These are phyloP conservation scores for Trachemys scripta DNA, from an alignment of 2,113 vertebrate species.

Conservation along the genomic window DNA sequence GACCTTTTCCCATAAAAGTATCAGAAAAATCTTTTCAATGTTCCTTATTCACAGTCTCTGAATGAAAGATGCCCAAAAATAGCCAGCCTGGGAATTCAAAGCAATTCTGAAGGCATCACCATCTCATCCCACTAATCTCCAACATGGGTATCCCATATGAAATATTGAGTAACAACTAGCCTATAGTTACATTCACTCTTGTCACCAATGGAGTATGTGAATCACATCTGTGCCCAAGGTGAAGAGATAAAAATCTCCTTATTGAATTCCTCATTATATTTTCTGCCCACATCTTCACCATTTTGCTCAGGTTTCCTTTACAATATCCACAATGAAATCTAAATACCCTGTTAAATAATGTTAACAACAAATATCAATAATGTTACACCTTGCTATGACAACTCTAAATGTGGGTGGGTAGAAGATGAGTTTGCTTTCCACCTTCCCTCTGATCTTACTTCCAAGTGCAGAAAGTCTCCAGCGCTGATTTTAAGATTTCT, in stretches of 20 bases:
- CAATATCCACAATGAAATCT: background rate
- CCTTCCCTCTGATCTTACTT: slow-evolving; percentile 80
- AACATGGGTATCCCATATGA: background rate
- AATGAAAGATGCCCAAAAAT: background rate
- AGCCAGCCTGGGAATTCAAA: background rate
- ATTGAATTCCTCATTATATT: background rate
- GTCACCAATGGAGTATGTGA: background rate
- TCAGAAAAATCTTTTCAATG: background rate
- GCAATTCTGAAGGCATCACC: background rate
- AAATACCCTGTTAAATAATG: background rate
- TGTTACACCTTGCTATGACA: background rate
- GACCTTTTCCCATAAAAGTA: background rate
- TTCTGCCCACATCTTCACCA: background rate
- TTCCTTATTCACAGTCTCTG: background rate
- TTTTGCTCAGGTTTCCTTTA: background rate
- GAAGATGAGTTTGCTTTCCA: background rate
- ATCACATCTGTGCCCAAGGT: background rate
- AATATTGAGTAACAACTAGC: background rate
- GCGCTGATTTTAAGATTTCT: slow-evolving; percentile 76
- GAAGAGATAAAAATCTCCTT: background rate
- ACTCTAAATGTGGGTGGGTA: background rate
- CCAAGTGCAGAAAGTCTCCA: slow-evolving; percentile 84
- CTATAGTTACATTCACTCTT: background rate
- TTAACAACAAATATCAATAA: background rate
- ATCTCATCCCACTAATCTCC: background rate